Evolutionary conservation across 2,797 vertebrate species (phyloP), one percentile per base, ranked within the genome.

Genomic region (Uromys caudimaculatus): DNA sequence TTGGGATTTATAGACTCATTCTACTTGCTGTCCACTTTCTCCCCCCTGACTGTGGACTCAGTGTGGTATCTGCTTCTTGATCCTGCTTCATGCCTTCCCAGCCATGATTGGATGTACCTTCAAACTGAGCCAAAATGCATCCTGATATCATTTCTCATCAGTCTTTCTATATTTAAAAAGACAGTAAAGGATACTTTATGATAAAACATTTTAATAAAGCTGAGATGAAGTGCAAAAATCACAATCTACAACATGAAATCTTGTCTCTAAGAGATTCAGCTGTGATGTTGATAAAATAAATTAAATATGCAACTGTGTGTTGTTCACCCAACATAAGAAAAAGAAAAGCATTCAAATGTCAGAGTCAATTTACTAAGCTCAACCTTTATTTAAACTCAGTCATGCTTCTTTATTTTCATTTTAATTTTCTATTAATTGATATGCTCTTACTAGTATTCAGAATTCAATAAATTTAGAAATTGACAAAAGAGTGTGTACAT

Each of bases 351-450:
- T 44, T 96, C 87, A 95, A 93, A 93, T 82, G 41, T 94, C 2
- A 7, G 17, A 95, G 89, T 96, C 90, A 58, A 71, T 84, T 13
- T 50, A 91, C 92, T 97, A 44, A 77, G 89, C 89, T 88, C 94
- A 96, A 89, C 77, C 50, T 96, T 84, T 60, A 14, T 92, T 98
- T 92, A 91, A 96, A 95, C 97, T 89, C 85, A 97, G 86, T 81
- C 13, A 10, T 73, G 75, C 89, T 81, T 83, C 76, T 94, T 67
- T 62, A 73, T 56, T 73, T 91, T 82, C 67, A 94, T 47, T 97
- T 96, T 89, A 96, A 96, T 88, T 97, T 97, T 81, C 27, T 88
- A 85, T 64, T 97, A 97, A 95, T 98, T 98, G 98, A 97, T 98
- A 97, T 91, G 32, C 92, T 94, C 84, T 89, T 96, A 91, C 77